Percentiles rank a stretch among this genome's conserved stretches.
Conservation (phyloP, 1,140 invertebrate species). For the Rhyacophila brunnea region DNA sequence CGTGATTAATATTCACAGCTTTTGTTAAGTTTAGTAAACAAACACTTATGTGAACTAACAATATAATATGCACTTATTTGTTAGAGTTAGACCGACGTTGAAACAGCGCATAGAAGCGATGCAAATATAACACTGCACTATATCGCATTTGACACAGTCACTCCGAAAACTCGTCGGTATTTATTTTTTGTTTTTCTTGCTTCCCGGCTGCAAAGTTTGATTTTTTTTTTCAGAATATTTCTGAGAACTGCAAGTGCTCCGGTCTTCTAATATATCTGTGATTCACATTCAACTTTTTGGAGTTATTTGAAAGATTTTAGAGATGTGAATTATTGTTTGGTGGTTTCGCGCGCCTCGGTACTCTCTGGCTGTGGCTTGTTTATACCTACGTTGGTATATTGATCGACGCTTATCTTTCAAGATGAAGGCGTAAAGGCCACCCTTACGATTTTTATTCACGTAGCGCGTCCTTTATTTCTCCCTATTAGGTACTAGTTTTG, state of each 20-base stretch:
- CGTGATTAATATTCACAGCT: no score
- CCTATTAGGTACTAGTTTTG: no score
- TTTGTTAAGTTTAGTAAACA: no score
- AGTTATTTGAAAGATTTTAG: slow-evolving; percentile 20
- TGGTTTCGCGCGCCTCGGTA: slow-evolving; percentile 22
- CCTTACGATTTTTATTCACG: slow-evolving; percentile 8
- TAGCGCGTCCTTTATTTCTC: no score
- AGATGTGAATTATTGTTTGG: slow-evolving; percentile 10
- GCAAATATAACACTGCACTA: slow-evolving; percentile 22
- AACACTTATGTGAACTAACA: no score
- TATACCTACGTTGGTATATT: slow-evolving; percentile 27
- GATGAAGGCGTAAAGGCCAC: slow-evolving; percentile 32
- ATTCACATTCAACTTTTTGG: slow-evolving; percentile 15
- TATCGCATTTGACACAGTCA: slow-evolving; percentile 13
- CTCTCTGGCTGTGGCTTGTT: slow-evolving; percentile 17
- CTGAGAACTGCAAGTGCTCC: not conserved
- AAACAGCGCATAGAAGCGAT: slow-evolving; percentile 12
- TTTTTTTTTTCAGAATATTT: slow-evolving; percentile 5
- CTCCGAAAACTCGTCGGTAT: slow-evolving; percentile 7
- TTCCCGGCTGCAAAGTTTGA: not conserved
- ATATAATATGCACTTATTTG: no score
- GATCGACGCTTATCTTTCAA: slow-evolving; percentile 35
- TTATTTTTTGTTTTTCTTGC: slow-evolving; percentile 6
- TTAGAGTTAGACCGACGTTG: no score
- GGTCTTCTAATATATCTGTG: not conserved